These are phyloP conservation scores for Noctuana brunneofusca DNA, from an alignment of 2,888 invertebrate genomes.

Conservation along the genomic window DNA sequence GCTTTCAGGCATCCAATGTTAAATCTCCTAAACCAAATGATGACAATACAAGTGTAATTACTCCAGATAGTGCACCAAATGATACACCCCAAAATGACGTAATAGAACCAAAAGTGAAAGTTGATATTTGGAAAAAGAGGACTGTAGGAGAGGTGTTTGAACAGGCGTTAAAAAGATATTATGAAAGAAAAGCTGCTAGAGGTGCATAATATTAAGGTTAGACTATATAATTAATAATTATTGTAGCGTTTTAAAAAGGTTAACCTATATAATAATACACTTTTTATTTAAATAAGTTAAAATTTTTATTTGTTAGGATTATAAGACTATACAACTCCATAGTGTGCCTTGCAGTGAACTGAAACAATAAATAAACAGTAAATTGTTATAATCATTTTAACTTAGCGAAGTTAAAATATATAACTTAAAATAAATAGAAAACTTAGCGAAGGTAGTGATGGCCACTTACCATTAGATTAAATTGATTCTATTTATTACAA, in stretches of 20 bases:
- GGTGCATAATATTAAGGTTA: conserved; percentile 39
- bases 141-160: conserved; percentile 91
- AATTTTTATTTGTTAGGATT: background rate
- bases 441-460: too few species aligned
- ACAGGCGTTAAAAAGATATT: conserved; percentile 89
- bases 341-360: conserved; percentile 84
- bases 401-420: too few species aligned
- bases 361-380: conserved; percentile 57
- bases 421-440: too few species aligned
- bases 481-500: too few species aligned
- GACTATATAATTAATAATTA: conserved; percentile 9
- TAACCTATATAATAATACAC: background rate
- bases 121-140: conserved; percentile 92
- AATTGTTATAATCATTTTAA: too few species aligned
- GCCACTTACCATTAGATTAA: too few species aligned
- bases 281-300: background rate
- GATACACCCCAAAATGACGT: background rate
- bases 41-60: conserved; percentile 39
- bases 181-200: conserved; percentile 86
- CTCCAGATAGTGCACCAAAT: conserved; percentile 28
- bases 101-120: conserved; percentile 72
- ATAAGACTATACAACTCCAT: conserved; percentile 56
- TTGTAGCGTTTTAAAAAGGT: too few species aligned
- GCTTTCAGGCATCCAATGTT: conserved; percentile 40
- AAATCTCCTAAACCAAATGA: conserved; percentile 43